Evolutionary conservation across 1,140 invertebrate genomes (phyloP), one percentile per base, ranked within the genome.

Genomic region (Brachionus paranguensis): DNA sequence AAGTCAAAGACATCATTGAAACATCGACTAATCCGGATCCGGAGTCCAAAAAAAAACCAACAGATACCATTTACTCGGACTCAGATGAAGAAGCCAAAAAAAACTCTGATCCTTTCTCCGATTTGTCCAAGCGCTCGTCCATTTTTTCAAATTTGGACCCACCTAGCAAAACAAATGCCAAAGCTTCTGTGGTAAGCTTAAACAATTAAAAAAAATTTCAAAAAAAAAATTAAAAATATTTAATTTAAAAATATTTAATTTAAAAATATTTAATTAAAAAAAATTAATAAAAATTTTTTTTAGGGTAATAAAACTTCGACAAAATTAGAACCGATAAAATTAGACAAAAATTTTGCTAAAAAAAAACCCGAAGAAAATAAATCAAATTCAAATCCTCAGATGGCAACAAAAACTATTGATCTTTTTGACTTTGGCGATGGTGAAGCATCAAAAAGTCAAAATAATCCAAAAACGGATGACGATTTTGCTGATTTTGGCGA

Each of bases 401-500:
- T 24, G 37, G 10, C 78, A 27, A 64, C 29, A 14, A 81, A 81
- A 29, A 33, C 68, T 0, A 5, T 43, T 20, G 68, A 72, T 41
- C 33, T 72, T 3, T 72, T 72, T 43, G 41, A 43, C 41, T 72
- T 72, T 43, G 68, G 37, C 10, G 33, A 37, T 6, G 20, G 17
- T 41, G 20, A 27, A 81, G 24, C 24, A 47, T 14, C 68, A n/a
- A 72, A 72, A 41, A 17, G 20, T 79, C 45, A 79, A 55, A 50
- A 55, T 8, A 33, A 11, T 47, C 14, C 55, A 24, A 41, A n/a
- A 29, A 27, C 11, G 43, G 41, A 81, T 11, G 78, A 81, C 20
- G 78, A 81, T 17, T 72, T 72, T 43, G 68, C 33, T 45, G 78
- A 81, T 81, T 81, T 81, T 65, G 78, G 78, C 7, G 78, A 81